phyloP scores from a whole-genome alignment of 2,888 invertebrate genomes.

The Thalpophila matura region DNA sequence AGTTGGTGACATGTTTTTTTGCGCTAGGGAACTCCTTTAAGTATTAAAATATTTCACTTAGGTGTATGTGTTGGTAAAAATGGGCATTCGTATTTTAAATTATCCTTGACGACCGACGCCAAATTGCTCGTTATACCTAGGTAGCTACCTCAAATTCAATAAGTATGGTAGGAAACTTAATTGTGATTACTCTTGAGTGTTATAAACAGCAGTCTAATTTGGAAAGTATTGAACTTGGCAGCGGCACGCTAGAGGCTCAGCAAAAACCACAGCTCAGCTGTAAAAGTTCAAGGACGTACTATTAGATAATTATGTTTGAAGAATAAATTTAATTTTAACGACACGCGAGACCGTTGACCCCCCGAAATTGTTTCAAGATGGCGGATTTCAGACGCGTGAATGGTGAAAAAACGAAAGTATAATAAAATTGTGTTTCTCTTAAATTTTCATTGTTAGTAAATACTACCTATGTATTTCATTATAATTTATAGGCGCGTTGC shows the following conservation, averaged over 20 bases:
- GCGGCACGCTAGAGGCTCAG: conserved; percentile 25
- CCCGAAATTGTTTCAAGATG: conserved; percentile 34
- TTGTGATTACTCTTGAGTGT: conserved; percentile 31
- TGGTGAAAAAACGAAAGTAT: conserved; percentile 12
- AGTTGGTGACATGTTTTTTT: too few relatives aligned
- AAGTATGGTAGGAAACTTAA: conserved; percentile 12
- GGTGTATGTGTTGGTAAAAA: too few relatives aligned
- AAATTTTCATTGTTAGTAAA: neutral
- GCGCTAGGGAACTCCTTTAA: too few relatives aligned
- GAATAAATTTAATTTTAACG: conserved; percentile 6
- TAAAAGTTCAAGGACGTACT: conserved; percentile 48
- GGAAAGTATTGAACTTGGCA: conserved; percentile 44
- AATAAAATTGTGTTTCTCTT: neutral
- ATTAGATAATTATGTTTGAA: conserved; percentile 40
- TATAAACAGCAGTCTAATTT: conserved; percentile 21
- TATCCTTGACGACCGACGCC: conserved; percentile 14
- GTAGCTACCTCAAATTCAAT: conserved; percentile 21
- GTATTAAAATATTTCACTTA: too few relatives aligned
- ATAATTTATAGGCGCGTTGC: conserved; percentile 14
- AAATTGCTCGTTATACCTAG: neutral
- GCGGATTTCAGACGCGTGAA: conserved; percentile 10
- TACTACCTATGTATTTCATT: neutral
- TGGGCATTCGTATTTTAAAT: conserved; percentile 2
- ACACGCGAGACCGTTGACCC: conserved; percentile 44
- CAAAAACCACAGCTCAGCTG: conserved; percentile 27